Evolutionary conservation across 2,113 vertebrate genomes (phyloP).

Genomic region (Oriolus oriolus): DNA sequence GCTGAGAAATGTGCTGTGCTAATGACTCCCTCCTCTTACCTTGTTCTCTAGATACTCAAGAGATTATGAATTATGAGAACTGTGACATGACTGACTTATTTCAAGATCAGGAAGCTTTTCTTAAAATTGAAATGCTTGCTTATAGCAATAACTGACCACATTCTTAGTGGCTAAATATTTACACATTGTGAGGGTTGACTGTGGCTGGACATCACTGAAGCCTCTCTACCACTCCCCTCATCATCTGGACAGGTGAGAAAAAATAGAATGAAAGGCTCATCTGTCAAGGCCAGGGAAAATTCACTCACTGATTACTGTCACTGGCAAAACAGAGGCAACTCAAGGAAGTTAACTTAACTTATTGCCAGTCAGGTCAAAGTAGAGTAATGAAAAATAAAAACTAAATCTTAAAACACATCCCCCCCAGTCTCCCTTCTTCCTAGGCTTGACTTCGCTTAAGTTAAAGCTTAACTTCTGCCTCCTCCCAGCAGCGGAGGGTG

Average conservation of each 20-base stretch:
- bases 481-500: rapidly evolving
- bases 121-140: not conserved
- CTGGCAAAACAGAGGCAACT: not conserved
- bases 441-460: not conserved
- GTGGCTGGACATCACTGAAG: not conserved
- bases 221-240: not conserved
- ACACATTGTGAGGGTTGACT: not conserved
- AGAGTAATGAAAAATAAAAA: not conserved
- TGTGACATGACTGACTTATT: not conserved
- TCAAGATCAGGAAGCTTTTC: not conserved
- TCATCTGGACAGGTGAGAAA: not conserved
- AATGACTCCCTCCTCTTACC: not conserved
- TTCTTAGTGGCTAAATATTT: not conserved
- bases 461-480: not conserved
- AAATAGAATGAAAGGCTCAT: not conserved
- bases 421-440: not conserved
- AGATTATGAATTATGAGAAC: not conserved
- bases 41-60: not conserved
- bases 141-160: not conserved
- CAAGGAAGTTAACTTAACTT: not conserved
- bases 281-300: too few species aligned
- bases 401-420: not conserved
- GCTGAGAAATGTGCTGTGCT: not conserved
- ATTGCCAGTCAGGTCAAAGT: not conserved
- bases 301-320: not conserved